Base-by-base conservation (phyloP, 1,140 invertebrate genomes). In the Drosophila sp. region DNA sequence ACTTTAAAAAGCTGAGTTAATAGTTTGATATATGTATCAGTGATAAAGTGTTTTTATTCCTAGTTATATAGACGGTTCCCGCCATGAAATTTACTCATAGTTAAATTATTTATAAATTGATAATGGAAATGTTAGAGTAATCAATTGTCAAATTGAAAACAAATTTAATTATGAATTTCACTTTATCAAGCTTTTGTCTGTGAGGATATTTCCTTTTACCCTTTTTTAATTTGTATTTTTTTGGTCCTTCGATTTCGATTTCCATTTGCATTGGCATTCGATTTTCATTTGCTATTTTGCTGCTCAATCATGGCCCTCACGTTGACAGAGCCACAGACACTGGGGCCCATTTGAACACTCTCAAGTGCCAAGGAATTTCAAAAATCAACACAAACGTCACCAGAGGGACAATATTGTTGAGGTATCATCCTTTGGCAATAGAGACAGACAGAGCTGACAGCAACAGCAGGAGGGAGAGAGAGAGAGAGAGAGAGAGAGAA, bases 351-450 rank as follows among this genome's bases (percentile, higher is more conserved):
- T 86, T 86, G 72, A 83, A 68, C 65, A 82, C 75, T 86, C 83
- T 86, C 83, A 87, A 86, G 79, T 87, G 83, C 83, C 83, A 87
- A 87, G 82, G 79, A 86, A 87, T 87, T 86, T 86, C 83, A 86
- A 86, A 85, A 86, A 86, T 86, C 82, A 86, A 87, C 82, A 82
- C 71, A 74, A 80, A 62, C 54, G 60, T 35, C 61, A 63, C 44
- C 60, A 57, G 50, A 50, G 69, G 54, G 27, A 25, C 33, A 66
- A 70, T 2, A 23, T 25, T 50, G 60, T 17, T 2, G n/a, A 55
- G 65, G n/a, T 23, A 5, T 50, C 44, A 7, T 50, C 44, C 44
- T 50, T 50, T 50, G 23, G 44, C 44, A 41, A 68, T 10, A 41
- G 23, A 66, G 57, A 47, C 50, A 55, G 50, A 62, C 7, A 70